Evolutionary conservation across 1,140 invertebrate species (phyloP), one percentile per base, ranked within the genome.

Genomic region (Musca domestica): DNA sequence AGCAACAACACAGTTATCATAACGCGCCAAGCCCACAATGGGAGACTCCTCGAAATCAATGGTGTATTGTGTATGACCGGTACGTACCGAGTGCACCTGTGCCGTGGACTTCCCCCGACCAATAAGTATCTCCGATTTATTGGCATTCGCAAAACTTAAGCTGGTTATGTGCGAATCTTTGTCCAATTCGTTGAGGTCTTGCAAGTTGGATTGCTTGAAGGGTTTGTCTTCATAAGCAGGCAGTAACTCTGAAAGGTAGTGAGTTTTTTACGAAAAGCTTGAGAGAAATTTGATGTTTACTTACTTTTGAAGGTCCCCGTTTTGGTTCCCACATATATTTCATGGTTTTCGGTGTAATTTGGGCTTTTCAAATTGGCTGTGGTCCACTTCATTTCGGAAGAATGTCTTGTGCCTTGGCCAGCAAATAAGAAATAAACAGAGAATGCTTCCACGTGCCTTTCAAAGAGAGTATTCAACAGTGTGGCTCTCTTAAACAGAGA

Each of bases 71-170:
- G 67, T 64, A 17, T 70, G 20, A 14, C 71, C 66, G 0, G 61
- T 67, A n/a, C 20, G 25, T 10, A 76, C 47, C 1, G 76, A 64
- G 47, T 75, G 74, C 7, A 80, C 20, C 56, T 80, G 73, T 0
- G 72, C 80, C 69, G 66, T 30, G 19, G 71, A 70, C 56, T 81
- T 74, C 0, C 67, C 73, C 1, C 80, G 69, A 1, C 82, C 92
- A 6, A 93, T 78, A 7, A 94, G 73, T 71, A 93, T 85, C 73
- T 92, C 86, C 47, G 84, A 86, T 73, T 91, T 86, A 14, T 88
- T 82, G 0, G 83, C 75, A 73, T 90, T 86, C 1, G 84, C 87
- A 90, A 92, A 95, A 10, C 84, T 84, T 77, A 95, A 83, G 1
- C 86, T 82, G 1, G 88, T 89, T 20, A 96, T 81, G 0, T 81